phyloP scores from a whole-genome alignment of 1,140 invertebrate genomes.

The Ceratosolen solmsi region DNA sequence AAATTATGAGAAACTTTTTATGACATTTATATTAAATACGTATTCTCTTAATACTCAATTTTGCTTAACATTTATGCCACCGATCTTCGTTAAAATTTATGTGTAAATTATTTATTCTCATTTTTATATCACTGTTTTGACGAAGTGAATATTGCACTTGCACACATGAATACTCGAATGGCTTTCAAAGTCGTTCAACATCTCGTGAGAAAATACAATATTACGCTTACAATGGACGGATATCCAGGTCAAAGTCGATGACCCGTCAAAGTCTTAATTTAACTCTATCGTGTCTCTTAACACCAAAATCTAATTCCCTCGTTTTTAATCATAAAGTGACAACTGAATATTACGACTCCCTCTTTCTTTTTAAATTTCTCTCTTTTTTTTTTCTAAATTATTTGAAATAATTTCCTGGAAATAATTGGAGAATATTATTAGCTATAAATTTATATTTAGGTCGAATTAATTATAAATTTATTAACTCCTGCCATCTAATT shows the following conservation, averaged over 20 bases:
- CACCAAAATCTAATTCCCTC: neutral
- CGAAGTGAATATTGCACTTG: neutral
- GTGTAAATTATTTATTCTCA: neutral
- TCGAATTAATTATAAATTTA: too few species aligned
- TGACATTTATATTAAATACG: too few species aligned
- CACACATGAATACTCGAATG: neutral
- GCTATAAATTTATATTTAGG: too few species aligned
- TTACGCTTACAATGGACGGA: conserved; percentile 60
- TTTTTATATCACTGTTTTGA: neutral
- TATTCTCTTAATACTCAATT: too few species aligned
- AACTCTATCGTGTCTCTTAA: conserved; percentile 17
- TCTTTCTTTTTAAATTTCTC: too few species aligned
- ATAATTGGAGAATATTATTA: too few species aligned
- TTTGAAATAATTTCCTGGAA: too few species aligned
- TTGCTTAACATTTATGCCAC: too few species aligned
- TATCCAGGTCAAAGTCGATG: conserved; percentile 60
- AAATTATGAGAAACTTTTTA: too few species aligned
- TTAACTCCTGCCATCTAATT: too few species aligned
- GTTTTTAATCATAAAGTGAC: conserved; percentile 4
- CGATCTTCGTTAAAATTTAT: neutral
- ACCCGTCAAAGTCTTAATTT: conserved; percentile 40
- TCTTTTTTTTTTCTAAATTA: too few species aligned
- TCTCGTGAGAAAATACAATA: conserved; percentile 42
- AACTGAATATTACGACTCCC: too few species aligned
- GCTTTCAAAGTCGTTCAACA: conserved; percentile 32